A percentile compares a stretch with the other conserved stretches of the same genome.
Evolutionary conservation across 2,797 vertebrate genomes (phyloP).

Genomic region (Pelochelys cantorii): DNA sequence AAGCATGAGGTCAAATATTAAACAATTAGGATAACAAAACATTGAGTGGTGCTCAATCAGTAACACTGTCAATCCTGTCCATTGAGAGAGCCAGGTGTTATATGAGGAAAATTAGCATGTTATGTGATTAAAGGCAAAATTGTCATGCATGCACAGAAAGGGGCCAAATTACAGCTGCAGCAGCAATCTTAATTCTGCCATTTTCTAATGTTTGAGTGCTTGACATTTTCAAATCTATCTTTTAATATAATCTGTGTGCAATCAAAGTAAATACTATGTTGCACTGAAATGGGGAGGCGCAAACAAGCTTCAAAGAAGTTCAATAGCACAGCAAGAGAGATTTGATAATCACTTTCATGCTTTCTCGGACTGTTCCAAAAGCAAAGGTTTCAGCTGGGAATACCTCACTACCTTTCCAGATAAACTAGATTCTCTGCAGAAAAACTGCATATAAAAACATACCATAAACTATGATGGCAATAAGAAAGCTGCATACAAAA

Average conservation of each 20-base stretch:
- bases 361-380: neutral
- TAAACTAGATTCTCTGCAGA: neutral
- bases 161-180: neutral
- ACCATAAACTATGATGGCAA: neutral
- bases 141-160: no score
- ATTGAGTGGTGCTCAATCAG: no score
- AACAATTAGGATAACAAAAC: no score
- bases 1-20: no score
- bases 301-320: neutral
- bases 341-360: neutral
- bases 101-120: neutral
- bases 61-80: no score
- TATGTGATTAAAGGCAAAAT: neutral
- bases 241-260: neutral
- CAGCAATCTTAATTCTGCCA: neutral
- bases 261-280: neutral
- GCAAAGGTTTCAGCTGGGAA: neutral
- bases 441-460: rapidly evolving
- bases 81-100: no score
- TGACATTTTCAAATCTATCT: neutral
- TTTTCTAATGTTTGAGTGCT: neutral
- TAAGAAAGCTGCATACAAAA: rapidly evolving
- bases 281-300: no score
- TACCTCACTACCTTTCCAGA: neutral
- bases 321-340: neutral